A percentile compares a stretch with the other conserved stretches of the same genome.
phyloP scores from a whole-genome alignment of 2,113 vertebrate species.

The Nycticebus coucang region DNA sequence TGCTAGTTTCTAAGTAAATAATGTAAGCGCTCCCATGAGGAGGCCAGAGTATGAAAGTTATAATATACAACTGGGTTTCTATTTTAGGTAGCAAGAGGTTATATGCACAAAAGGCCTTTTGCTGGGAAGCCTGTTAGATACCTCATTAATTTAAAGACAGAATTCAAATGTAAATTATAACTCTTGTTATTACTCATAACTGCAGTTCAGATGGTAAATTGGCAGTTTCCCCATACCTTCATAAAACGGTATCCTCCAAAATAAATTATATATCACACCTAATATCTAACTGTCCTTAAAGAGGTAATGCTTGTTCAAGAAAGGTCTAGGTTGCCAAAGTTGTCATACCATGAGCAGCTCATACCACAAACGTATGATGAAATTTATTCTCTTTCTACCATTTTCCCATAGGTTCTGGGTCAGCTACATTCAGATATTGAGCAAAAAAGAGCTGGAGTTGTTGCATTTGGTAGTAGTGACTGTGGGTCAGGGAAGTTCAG shows the following conservation, averaged over 20 bases:
- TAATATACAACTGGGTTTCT: conserved; percentile 71
- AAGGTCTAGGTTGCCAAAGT: conserved; percentile 54
- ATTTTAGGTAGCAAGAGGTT: conserved; percentile 65
- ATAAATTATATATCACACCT: conserved; percentile 82
- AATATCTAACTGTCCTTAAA: conserved; percentile 85
- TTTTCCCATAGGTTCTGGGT: neutral
- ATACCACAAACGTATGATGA: neutral
- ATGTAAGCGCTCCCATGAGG: conserved; percentile 21
- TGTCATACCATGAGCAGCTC: conserved; percentile 35
- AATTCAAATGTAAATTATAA: conserved; percentile 86
- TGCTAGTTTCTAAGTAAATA: conserved; percentile 5
- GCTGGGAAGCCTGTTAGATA: conserved; percentile 80
- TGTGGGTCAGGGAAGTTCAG: neutral
- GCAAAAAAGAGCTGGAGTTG: neutral
- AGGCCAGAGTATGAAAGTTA: conserved; percentile 1
- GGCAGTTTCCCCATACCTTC: conserved; percentile 82
- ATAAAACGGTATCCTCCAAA: conserved; percentile 82
- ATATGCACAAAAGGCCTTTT: conserved; percentile 77
- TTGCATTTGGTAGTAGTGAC: neutral
- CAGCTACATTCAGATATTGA: neutral
- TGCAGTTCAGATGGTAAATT: conserved; percentile 82
- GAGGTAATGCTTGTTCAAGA: conserved; percentile 77
- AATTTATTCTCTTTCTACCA: neutral
- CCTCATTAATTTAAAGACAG: conserved; percentile 86
- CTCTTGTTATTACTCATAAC: conserved; percentile 85